Percentiles rank a stretch among this genome's conserved stretches.
These are phyloP conservation scores for Amblyjoppa proteus DNA, from an alignment of 2,888 invertebrate species.

Conservation along the genomic window DNA sequence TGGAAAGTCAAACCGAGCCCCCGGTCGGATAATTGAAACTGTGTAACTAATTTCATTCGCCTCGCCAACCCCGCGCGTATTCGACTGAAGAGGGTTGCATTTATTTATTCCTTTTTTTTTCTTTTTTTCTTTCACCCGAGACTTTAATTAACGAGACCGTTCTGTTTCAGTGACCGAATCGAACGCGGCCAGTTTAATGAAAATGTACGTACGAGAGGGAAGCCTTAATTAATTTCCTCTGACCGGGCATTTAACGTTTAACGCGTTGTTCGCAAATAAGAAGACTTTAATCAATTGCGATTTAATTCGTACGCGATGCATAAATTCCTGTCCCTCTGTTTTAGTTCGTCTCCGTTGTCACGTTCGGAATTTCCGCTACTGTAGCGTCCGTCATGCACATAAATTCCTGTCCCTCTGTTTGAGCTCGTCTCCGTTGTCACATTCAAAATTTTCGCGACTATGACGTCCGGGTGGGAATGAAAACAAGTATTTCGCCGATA, in stretches of 20 bases:
- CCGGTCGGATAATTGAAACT: slow-evolving; percentile 30
- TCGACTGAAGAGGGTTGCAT: slow-evolving; percentile 4
- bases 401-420: no score
- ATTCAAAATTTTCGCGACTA: background rate
- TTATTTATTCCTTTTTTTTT: background rate
- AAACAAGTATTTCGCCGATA: background rate
- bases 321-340: background rate
- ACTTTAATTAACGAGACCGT: slow-evolving; percentile 40
- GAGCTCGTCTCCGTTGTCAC: background rate
- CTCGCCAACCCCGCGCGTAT: slow-evolving; percentile 10
- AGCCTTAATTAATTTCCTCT: background rate
- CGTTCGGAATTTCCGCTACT: background rate
- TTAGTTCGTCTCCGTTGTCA: background rate
- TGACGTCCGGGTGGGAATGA: background rate
- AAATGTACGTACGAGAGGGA: slow-evolving; percentile 20
- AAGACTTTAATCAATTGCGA: background rate
- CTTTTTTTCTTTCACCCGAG: slow-evolving; percentile 4
- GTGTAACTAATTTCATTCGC: slow-evolving; percentile 47
- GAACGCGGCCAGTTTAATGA: slow-evolving; percentile 12
- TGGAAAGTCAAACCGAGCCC: slow-evolving; percentile 26
- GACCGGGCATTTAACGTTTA: background rate
- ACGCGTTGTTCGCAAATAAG: background rate
- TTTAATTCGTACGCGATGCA: slow-evolving; percentile 6
- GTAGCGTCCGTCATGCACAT: background rate
- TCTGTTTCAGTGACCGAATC: slow-evolving; percentile 13